These are phyloP conservation scores for Hermetia illucens DNA, from an alignment of 1,140 invertebrate genomes.

Conservation along the genomic window DNA sequence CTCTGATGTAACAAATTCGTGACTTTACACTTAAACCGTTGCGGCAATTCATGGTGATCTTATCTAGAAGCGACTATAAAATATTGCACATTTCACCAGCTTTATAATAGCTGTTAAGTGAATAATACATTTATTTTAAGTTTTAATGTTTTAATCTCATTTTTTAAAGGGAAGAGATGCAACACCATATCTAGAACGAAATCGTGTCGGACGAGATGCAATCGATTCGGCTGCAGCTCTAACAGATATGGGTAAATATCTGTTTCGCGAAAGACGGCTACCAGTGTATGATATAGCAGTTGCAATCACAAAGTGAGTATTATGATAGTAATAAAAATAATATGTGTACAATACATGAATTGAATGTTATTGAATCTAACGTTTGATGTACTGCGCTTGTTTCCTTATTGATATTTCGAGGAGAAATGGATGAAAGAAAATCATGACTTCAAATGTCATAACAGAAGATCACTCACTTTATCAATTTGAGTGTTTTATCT, in stretches of 20 bases:
- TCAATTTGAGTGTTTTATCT: too few species aligned
- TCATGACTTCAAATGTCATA: too few species aligned
- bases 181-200: conserved; percentile 85
- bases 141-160: background rate
- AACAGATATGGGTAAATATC: conserved; percentile 93
- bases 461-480: too few species aligned
- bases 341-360: background rate
- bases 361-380: background rate
- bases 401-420: too few species aligned
- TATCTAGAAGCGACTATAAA: too few species aligned
- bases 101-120: background rate
- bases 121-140: background rate
- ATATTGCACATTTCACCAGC: too few species aligned
- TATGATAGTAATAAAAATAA: too few species aligned
- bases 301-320: conserved; percentile 84
- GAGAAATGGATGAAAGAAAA: too few species aligned
- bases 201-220: conserved; percentile 81
- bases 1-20: too few species aligned
- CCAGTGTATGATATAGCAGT: conserved; percentile 93
- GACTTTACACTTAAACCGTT: too few species aligned
- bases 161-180: conserved; percentile 73
- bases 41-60: too few species aligned
- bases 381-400: background rate
- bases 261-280: conserved; percentile 82
- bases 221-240: conserved; percentile 87